Evolutionary conservation across 2,113 vertebrate species (phyloP).

Genomic region (Myotis yumanensis): DNA sequence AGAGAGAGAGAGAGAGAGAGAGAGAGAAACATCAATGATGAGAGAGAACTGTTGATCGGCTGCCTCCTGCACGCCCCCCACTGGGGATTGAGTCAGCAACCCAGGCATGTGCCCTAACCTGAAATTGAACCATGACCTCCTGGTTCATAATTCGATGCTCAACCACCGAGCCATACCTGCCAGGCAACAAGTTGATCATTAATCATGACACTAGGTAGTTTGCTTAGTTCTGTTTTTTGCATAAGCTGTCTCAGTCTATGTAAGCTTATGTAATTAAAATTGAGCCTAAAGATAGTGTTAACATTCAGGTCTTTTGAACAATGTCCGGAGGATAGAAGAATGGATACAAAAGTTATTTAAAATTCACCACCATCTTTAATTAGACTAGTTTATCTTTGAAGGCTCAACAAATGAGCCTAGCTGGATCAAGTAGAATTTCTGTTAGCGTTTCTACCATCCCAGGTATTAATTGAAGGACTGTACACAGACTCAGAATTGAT

Average conservation of each 20-base stretch:
- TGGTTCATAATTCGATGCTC: too few relatives aligned
- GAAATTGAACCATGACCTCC: too few relatives aligned
- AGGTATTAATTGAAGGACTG: slow-evolving; percentile 53
- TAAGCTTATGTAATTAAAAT: slow-evolving; percentile 54
- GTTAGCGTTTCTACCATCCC: slow-evolving; percentile 50
- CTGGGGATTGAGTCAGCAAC: too few relatives aligned
- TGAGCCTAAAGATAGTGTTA: slow-evolving; percentile 52
- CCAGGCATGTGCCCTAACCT: too few relatives aligned
- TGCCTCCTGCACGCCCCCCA: too few relatives aligned
- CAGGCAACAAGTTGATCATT: background rate
- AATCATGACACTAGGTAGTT: slow-evolving; percentile 1
- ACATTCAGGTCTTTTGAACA: slow-evolving; percentile 60
- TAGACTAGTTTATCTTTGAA: slow-evolving; percentile 68
- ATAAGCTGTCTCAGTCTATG: background rate
- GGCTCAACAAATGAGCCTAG: slow-evolving; percentile 60
- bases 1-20: too few relatives aligned
- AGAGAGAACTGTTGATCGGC: too few relatives aligned
- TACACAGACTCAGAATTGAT: slow-evolving; percentile 39
- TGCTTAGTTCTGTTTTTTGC: background rate
- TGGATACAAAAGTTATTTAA: slow-evolving; percentile 47
- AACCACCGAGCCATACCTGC: too few relatives aligned
- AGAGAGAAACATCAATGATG: too few relatives aligned
- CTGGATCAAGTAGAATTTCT: slow-evolving; percentile 60
- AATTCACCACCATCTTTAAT: slow-evolving; percentile 71
- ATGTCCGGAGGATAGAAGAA: slow-evolving; percentile 63